Evolutionary conservation across 2,888 invertebrate genomes (phyloP).

Genomic region (Fissipunctia ypsillon): DNA sequence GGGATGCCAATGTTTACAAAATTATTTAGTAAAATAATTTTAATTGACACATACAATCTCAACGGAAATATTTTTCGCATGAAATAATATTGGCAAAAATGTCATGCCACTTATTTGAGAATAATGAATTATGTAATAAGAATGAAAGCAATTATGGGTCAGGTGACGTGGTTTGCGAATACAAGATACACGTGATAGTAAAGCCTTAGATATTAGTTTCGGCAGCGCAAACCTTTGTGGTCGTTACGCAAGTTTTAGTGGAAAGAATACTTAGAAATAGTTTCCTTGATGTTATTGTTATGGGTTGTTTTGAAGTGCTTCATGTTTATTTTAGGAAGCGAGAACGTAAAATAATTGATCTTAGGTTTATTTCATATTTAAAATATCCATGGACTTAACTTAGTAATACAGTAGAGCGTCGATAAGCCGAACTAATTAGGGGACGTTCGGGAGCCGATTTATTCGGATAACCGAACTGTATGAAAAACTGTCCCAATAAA

Average conservation of each 20-base stretch:
- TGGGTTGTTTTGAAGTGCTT: constrained; percentile 9
- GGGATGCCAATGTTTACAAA: constrained; percentile 2
- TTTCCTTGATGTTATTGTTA: constrained; percentile 4
- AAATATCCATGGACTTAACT: background rate
- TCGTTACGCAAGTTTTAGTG: constrained; percentile 2
- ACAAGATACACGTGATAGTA: constrained; percentile 10
- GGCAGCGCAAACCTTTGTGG: constrained; percentile 33
- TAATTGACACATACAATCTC: background rate
- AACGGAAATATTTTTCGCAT: background rate
- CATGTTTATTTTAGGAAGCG: background rate
- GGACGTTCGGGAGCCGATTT: too few relatives aligned
- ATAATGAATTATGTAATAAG: background rate
- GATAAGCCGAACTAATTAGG: too few relatives aligned
- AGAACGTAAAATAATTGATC: background rate
- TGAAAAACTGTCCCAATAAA: too few relatives aligned
- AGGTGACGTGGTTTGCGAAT: background rate
- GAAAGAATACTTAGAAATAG: background rate
- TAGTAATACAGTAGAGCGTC: too few relatives aligned
- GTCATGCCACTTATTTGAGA: background rate
- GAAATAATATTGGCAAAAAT: background rate
- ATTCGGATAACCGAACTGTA: too few relatives aligned
- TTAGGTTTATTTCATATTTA: background rate
- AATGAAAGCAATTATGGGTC: constrained; percentile 8
- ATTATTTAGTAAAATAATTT: background rate
- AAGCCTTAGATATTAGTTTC: constrained; percentile 5